These are phyloP conservation scores for Fistularia commersonii DNA, from an alignment of 2,797 vertebrate genomes.

Conservation along the genomic window DNA sequence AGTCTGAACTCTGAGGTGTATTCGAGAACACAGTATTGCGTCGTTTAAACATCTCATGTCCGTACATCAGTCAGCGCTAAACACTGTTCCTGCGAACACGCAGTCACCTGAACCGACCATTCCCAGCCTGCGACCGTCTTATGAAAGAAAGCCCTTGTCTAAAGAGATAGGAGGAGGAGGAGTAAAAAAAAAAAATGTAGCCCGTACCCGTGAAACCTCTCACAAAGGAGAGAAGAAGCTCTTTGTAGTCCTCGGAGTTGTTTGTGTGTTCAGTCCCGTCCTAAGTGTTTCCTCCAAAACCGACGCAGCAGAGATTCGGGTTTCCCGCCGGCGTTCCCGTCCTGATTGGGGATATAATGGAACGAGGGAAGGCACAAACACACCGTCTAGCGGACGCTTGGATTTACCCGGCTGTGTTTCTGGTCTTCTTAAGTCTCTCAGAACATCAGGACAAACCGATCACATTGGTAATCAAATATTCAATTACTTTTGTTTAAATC, in stretches of 20 bases:
- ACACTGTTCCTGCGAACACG: constrained; percentile 14
- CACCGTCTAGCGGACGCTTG: constrained; percentile 11
- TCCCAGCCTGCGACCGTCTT: constrained; percentile 38
- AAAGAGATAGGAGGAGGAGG: constrained; percentile 1
- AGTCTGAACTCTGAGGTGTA: too few relatives aligned
- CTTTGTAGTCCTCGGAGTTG: constrained; percentile 52
- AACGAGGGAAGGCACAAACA: constrained; percentile 44
- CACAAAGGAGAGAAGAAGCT: constrained; percentile 58
- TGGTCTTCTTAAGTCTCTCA: neutral
- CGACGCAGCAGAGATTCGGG: constrained; percentile 25
- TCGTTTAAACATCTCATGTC: too few relatives aligned
- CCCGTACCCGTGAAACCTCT: constrained; percentile 41
- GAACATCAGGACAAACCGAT: neutral
- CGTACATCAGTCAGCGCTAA: too few relatives aligned
- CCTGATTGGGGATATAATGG: constrained; percentile 53
- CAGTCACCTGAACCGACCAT: constrained; percentile 58
- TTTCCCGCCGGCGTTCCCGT: constrained; percentile 51
- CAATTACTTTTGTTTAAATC: neutral
- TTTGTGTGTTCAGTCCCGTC: constrained; percentile 33
- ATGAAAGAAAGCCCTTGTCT: constrained; percentile 59
- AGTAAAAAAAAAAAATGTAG: constrained; percentile 17
- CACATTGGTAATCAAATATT: too few relatives aligned
- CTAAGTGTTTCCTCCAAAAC: constrained; percentile 54
- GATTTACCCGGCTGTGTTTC: constrained; percentile 28
- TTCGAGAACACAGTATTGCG: too few relatives aligned